Conservation (phyloP, 92 coral and sea anemone genomes). For the Anthopleura xanthogrammica region DNA sequence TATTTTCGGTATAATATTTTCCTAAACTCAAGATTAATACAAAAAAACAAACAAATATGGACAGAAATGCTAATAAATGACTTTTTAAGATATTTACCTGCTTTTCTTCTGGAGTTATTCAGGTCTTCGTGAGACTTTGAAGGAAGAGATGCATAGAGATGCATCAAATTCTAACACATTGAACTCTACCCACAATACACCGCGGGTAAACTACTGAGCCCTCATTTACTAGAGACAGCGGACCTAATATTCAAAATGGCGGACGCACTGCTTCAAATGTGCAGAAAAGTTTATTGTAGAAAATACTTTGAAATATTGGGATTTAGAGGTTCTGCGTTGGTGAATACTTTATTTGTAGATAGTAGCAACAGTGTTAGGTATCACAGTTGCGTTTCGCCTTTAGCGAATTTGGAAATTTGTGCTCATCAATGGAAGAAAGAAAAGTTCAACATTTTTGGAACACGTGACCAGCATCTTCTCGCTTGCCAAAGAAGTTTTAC, state of each 20-base stretch:
- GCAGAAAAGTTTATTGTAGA: background rate
- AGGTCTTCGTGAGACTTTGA: background rate
- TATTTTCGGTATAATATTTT: background rate
- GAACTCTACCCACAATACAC: constrained; percentile 19
- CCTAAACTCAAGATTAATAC: background rate
- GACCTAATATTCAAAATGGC: constrained; percentile 21
- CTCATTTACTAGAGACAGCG: background rate
- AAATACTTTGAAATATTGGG: background rate
- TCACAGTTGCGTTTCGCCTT: background rate
- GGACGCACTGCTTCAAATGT: background rate
- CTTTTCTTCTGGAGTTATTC: background rate
- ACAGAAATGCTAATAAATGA: background rate
- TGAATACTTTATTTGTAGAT: background rate
- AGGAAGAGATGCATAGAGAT: background rate
- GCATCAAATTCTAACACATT: background rate
- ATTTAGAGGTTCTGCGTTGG: background rate
- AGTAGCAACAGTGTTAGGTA: background rate
- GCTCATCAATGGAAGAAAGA: background rate
- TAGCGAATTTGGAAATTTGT: background rate
- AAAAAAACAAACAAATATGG: background rate
- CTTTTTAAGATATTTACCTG: background rate
- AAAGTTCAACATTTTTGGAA: background rate
- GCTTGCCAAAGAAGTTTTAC: background rate
- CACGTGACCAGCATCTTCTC: background rate
- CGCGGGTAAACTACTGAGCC: constrained; percentile 3